Conservation (phyloP, 2,888 invertebrate genomes). For the Rosalia funebris region DNA sequence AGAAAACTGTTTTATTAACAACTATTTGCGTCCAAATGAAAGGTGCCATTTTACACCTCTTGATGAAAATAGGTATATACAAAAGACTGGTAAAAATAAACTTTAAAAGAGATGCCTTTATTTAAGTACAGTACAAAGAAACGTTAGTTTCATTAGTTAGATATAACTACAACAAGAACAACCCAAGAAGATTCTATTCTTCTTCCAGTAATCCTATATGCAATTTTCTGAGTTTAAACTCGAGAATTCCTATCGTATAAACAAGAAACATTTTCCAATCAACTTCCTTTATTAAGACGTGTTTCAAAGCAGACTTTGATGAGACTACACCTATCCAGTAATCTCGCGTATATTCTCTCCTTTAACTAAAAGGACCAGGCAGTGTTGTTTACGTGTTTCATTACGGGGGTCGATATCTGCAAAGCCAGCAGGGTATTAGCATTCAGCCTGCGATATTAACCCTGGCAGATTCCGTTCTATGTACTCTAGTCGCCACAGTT, state of each 20-base stretch:
- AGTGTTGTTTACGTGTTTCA: conserved; percentile 46
- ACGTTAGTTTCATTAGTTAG: too few relatives aligned
- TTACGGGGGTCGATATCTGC: conserved; percentile 43
- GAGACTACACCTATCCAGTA: conserved; percentile 24
- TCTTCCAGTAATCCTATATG: too few relatives aligned
- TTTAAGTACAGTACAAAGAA: too few relatives aligned
- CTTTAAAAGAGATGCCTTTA: too few relatives aligned
- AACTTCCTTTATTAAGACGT: conserved; percentile 13
- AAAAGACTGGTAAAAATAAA: too few relatives aligned
- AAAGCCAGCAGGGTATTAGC: conserved; percentile 44
- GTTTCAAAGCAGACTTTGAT: conserved; percentile 17
- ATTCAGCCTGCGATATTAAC: conserved; percentile 44
- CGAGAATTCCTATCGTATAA: neutral
- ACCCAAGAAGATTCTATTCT: too few relatives aligned
- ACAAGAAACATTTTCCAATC: conserved; percentile 23
- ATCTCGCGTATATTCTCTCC: conserved; percentile 40
- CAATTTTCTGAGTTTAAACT: neutral
- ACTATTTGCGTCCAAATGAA: too few relatives aligned
- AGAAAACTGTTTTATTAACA: too few relatives aligned
- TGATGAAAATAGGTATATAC: too few relatives aligned
- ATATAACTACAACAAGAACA: too few relatives aligned
- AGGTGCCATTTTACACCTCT: too few relatives aligned
- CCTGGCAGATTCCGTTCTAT: conserved; percentile 27
- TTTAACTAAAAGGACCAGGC: conserved; percentile 40
- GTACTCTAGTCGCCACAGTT: conserved; percentile 28